Evolutionary conservation across 2,797 vertebrate species (phyloP).

Genomic region (Aphelocoma californica): DNA sequence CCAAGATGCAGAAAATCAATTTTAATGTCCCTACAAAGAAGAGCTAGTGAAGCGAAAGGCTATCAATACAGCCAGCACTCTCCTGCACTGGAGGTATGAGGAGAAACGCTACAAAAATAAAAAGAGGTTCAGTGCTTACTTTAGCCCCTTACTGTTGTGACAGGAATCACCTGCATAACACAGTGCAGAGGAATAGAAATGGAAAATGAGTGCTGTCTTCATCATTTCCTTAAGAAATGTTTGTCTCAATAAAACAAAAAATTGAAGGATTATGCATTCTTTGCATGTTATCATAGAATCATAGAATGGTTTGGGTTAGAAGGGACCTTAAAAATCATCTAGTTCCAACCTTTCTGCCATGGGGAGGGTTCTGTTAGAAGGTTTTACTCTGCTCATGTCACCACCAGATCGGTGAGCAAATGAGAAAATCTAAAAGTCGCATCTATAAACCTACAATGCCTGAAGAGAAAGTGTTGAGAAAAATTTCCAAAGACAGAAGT

Average conservation of each 20-base stretch:
- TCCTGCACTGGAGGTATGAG: background rate
- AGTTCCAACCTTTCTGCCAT: background rate
- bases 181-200: background rate
- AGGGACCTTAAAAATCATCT: background rate
- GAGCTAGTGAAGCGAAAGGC: background rate
- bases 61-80: conserved; percentile 10
- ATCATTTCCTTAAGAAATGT: background rate
- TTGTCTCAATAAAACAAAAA: background rate
- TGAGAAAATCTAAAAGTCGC: background rate
- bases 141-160: background rate
- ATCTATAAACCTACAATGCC: background rate
- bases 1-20: conserved; percentile 60
- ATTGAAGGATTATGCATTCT: background rate
- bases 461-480: background rate
- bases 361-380: background rate
- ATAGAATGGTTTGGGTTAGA: background rate
- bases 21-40: conserved; percentile 24
- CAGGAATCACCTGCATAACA: background rate
- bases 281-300: background rate
- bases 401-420: background rate
- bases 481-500: background rate
- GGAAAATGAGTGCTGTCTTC: background rate
- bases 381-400: background rate
- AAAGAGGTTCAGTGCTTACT: background rate
- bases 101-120: background rate